Conservation (phyloP, 2,888 invertebrate species). For the Drosophila greeni region DNA sequence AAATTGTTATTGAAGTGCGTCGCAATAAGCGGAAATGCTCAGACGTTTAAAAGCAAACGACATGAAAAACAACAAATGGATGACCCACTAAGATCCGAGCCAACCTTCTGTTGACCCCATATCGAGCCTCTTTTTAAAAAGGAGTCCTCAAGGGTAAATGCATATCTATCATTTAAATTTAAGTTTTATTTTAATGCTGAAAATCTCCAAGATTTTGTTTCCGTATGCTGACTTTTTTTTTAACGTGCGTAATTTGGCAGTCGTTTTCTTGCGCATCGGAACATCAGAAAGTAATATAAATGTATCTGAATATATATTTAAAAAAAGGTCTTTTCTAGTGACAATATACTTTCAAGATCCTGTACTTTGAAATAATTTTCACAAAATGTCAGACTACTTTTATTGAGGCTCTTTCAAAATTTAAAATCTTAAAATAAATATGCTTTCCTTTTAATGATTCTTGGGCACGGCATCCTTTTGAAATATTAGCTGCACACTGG, state of each 20-base stretch:
- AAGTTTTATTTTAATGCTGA: background rate
- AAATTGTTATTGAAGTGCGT: constrained; percentile 71
- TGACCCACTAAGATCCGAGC: constrained; percentile 1
- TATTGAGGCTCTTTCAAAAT: constrained; percentile 15
- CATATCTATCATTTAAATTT: no score
- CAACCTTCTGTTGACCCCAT: background rate
- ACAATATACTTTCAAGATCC: background rate
- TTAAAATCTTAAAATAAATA: constrained; percentile 43
- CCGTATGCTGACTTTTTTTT: no score
- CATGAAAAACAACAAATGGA: background rate
- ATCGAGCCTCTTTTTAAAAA: background rate
- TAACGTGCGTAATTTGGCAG: no score
- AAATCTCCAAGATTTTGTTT: background rate
- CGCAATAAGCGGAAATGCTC: constrained; percentile 71
- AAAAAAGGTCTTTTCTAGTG: background rate
- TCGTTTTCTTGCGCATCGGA: no score
- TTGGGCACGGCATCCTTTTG: constrained; percentile 40
- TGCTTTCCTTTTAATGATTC: constrained; percentile 48
- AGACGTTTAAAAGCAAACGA: constrained; percentile 52
- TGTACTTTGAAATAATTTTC: background rate
- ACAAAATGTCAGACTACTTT: constrained; percentile 31
- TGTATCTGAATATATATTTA: background rate
- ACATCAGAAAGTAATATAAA: background rate
- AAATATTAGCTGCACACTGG: constrained; percentile 47
- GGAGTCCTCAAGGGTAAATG: no score